Conservation (phyloP, 2,797 vertebrate genomes). For the Eleutherodactylus coqui region DNA sequence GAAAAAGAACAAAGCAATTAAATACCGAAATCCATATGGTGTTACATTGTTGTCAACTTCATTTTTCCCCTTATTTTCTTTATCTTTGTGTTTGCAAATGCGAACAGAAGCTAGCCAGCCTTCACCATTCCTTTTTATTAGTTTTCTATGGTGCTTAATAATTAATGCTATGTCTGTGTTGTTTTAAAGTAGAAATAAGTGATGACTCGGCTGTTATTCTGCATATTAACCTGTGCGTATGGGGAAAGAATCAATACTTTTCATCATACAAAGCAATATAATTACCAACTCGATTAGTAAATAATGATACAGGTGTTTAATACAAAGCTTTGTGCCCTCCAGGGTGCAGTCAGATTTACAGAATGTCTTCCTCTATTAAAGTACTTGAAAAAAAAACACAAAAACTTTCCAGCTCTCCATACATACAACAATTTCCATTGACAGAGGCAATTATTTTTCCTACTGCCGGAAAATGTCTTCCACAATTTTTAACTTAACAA, state of each 20-base stretch:
- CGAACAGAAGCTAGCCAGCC: neutral
- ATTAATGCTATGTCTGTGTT: neutral
- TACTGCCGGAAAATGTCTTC: too few relatives aligned
- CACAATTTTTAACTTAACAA: neutral
- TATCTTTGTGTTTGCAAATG: slow-evolving; percentile 3
- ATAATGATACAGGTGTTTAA: neutral
- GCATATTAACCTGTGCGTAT: neutral
- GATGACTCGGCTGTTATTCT: neutral
- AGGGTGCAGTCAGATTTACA: neutral
- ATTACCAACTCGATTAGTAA: neutral
- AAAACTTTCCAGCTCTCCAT: too few relatives aligned
- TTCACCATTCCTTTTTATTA: neutral
- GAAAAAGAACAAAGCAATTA: slow-evolving; percentile 61
- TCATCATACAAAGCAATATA: neutral
- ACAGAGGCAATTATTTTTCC: too few relatives aligned
- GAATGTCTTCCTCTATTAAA: neutral
- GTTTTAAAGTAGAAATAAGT: neutral
- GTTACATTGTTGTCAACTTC: slow-evolving; percentile 46
- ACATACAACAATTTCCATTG: too few relatives aligned
- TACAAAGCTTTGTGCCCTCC: neutral
- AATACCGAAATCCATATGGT: slow-evolving; percentile 60
- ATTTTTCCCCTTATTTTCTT: slow-evolving; percentile 12
- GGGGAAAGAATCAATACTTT: neutral
- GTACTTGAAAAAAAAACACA: neutral
- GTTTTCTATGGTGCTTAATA: neutral